Conservation (phyloP, 2,113 vertebrate genomes). For the Tachuris rubrigastra region DNA sequence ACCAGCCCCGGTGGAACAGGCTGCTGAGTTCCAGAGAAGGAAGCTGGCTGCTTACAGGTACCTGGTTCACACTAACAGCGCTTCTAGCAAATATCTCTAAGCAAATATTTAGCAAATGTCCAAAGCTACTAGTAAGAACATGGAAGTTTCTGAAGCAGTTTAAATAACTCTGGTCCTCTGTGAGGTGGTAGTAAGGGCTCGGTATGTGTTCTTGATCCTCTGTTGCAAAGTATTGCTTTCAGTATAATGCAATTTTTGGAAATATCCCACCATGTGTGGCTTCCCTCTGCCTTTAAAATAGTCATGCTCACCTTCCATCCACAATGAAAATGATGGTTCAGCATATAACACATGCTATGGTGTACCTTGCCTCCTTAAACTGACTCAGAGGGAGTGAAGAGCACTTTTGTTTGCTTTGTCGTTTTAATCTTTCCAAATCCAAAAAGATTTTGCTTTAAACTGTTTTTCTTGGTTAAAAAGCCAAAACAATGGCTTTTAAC, state of each 20-base stretch:
- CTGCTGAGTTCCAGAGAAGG: not conserved
- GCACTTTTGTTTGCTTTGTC: not conserved
- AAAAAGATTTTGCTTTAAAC: not conserved
- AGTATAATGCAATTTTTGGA: rapidly evolving
- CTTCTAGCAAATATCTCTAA: not conserved
- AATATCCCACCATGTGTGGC: rapidly evolving
- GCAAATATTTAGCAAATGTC: not conserved
- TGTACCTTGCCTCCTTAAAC: not conserved
- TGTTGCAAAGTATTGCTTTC: not conserved
- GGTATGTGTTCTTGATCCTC: not conserved
- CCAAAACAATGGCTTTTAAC: not conserved
- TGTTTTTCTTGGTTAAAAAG: rapidly evolving
- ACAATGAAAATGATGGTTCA: not conserved
- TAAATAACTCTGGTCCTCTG: not conserved
- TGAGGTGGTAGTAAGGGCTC: not conserved
- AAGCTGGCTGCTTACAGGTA: not conserved
- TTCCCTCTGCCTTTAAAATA: not conserved
- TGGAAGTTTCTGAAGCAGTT: not conserved
- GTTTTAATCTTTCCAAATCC: not conserved
- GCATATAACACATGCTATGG: not conserved
- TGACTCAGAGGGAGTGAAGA: not conserved
- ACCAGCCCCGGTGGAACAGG: not conserved
- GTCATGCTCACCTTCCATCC: not conserved
- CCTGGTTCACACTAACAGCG: not conserved
- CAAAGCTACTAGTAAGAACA: not conserved